Conservation (phyloP, 2,797 vertebrate genomes). For the Hirundo rustica region DNA sequence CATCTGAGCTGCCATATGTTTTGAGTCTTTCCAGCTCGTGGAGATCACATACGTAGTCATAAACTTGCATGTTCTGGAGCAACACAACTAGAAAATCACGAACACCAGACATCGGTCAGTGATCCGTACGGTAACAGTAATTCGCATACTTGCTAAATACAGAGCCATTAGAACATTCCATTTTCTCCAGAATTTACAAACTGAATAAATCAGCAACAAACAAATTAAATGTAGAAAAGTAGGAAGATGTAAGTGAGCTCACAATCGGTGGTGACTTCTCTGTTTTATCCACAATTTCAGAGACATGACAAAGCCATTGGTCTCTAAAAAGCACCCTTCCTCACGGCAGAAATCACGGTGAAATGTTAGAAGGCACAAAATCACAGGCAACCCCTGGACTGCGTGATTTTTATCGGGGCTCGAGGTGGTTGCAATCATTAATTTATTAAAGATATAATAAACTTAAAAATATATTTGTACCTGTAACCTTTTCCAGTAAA, state of each 20-base stretch:
- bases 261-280: rapidly evolving
- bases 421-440: not conserved
- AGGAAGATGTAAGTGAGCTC: not conserved
- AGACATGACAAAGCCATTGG: not conserved
- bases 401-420: not conserved
- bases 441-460: not conserved
- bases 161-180: slow-evolving; percentile 24
- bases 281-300: not conserved
- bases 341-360: not conserved
- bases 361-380: not conserved
- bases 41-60: slow-evolving; percentile 68
- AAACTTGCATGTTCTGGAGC: slow-evolving; percentile 64
- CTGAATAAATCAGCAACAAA: not conserved
- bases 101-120: slow-evolving; percentile 62
- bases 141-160: not conserved
- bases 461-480: not conserved
- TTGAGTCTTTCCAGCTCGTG: slow-evolving; percentile 71
- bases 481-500: not conserved
- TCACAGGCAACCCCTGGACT: not conserved
- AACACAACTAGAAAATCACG: slow-evolving; percentile 60
- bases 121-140: slow-evolving; percentile 47
- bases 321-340: not conserved
- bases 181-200: slow-evolving; percentile 37
- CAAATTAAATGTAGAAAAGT: not conserved
- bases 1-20: slow-evolving; percentile 79